These are phyloP conservation scores for Hyperoplus lanceolatus DNA, from an alignment of 2,797 vertebrate genomes.

Conservation along the genomic window DNA sequence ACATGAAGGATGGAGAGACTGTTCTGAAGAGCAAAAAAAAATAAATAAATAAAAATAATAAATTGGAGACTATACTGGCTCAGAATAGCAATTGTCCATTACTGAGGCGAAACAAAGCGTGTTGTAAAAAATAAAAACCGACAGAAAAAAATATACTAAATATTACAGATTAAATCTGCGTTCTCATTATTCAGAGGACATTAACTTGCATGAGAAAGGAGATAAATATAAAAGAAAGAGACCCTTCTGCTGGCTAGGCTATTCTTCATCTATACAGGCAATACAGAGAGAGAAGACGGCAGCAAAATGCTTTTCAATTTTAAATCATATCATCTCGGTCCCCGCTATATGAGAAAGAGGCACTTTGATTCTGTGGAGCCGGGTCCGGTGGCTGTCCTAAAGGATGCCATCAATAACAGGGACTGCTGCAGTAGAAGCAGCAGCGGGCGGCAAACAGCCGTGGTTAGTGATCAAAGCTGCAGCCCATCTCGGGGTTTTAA, in stretches of 20 bases:
- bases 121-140: slow-evolving; percentile 34
- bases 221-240: slow-evolving; percentile 53
- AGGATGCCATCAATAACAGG: slow-evolving; percentile 80
- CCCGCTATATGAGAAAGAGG: slow-evolving; percentile 60
- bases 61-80: slow-evolving; percentile 33
- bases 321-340: slow-evolving; percentile 70
- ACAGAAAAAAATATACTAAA: slow-evolving; percentile 38
- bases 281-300: slow-evolving; percentile 52
- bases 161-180: slow-evolving; percentile 48
- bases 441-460: slow-evolving; percentile 71
- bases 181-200: slow-evolving; percentile 58
- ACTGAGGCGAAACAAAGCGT: slow-evolving; percentile 39
- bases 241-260: slow-evolving; percentile 44
- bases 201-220: slow-evolving; percentile 43
- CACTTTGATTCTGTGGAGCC: slow-evolving; percentile 59
- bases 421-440: slow-evolving; percentile 71
- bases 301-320: slow-evolving; percentile 70
- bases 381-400: slow-evolving; percentile 67
- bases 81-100: slow-evolving; percentile 34
- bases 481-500: slow-evolving; percentile 76
- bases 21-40: slow-evolving; percentile 23
- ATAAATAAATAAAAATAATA: slow-evolving; percentile 26
- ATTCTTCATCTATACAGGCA: slow-evolving; percentile 71
- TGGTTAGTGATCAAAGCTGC: slow-evolving; percentile 82
- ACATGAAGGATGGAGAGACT: slow-evolving; percentile 37